Percentiles rank a stretch among this genome's conserved stretches.
Evolutionary conservation across 2,797 vertebrate genomes (phyloP).

Genomic region (Smutsia temminckii): DNA sequence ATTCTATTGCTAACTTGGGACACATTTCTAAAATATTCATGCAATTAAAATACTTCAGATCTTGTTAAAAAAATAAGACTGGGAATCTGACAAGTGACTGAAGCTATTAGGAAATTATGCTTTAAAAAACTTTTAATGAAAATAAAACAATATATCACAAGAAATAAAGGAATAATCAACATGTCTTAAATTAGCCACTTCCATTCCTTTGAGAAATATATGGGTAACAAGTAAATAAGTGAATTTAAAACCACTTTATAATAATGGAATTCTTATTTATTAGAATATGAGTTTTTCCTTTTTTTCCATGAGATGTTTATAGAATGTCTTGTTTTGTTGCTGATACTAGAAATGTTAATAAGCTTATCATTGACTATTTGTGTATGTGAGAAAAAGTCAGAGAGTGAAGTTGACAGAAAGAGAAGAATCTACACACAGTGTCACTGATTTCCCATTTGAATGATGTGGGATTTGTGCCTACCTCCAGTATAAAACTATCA

Average conservation of each 20-base stretch:
- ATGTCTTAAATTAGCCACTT: neutral
- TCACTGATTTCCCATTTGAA: neutral
- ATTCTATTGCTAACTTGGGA: neutral
- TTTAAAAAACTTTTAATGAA: constrained; percentile 6
- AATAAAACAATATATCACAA: constrained; percentile 11
- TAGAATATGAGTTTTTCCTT: neutral
- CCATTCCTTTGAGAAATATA: neutral
- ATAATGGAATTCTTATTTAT: neutral
- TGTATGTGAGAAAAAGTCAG: neutral
- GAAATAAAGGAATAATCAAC: neutral
- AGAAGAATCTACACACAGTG: neutral
- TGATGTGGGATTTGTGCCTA: neutral
- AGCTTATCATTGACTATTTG: neutral
- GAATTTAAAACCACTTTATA: neutral
- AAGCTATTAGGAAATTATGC: neutral
- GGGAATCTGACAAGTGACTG: neutral
- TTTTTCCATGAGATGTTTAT: neutral
- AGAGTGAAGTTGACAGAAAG: neutral
- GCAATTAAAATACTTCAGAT: constrained; percentile 25
- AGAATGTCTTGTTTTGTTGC: neutral
- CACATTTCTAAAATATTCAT: constrained; percentile 22
- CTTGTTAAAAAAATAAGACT: neutral
- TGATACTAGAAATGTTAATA: neutral
- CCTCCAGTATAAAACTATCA: neutral
- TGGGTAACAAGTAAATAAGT: neutral